Evolutionary conservation across 2,113 vertebrate genomes (phyloP).

Genomic region (Hystrix brachyura): DNA sequence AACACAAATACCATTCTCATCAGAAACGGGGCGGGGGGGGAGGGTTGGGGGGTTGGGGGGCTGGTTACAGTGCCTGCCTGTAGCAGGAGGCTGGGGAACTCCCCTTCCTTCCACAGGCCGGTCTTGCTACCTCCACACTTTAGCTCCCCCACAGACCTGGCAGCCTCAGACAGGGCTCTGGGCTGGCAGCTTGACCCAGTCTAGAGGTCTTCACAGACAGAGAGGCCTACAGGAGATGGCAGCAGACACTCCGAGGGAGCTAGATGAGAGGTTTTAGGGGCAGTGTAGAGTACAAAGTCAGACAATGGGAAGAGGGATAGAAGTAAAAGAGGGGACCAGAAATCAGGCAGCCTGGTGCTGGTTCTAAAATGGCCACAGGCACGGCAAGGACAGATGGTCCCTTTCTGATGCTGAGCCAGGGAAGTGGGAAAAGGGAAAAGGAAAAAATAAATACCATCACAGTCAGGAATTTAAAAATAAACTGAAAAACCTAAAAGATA

Average conservation of each 20-base stretch:
- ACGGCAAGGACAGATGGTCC: conserved; percentile 80
- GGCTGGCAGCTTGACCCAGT: background rate
- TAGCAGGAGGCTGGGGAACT: background rate
- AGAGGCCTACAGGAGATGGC: background rate
- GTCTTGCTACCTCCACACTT: background rate
- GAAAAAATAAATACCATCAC: conserved; percentile 78
- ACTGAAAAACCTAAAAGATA: conserved; percentile 75
- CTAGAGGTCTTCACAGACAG: background rate
- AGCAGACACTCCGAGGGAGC: background rate
- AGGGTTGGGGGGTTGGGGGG: background rate
- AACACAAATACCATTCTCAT: conserved; percentile 63
- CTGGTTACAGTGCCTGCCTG: background rate
- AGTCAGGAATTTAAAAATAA: conserved; percentile 82
- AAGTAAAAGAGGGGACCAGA: background rate
- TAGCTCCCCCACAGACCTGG: background rate
- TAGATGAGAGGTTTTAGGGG: background rate
- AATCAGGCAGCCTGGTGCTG: conserved; percentile 14
- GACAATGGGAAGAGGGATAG: background rate
- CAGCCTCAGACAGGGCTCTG: background rate
- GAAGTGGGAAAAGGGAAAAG: conserved; percentile 76
- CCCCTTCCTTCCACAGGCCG: background rate
- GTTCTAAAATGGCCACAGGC: conserved; percentile 76
- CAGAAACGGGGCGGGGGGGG: conserved; percentile 29
- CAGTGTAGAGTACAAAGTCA: background rate
- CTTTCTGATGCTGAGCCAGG: conserved; percentile 63